phyloP scores from a whole-genome alignment of 2,797 vertebrate species.

The Mus spretus region DNA sequence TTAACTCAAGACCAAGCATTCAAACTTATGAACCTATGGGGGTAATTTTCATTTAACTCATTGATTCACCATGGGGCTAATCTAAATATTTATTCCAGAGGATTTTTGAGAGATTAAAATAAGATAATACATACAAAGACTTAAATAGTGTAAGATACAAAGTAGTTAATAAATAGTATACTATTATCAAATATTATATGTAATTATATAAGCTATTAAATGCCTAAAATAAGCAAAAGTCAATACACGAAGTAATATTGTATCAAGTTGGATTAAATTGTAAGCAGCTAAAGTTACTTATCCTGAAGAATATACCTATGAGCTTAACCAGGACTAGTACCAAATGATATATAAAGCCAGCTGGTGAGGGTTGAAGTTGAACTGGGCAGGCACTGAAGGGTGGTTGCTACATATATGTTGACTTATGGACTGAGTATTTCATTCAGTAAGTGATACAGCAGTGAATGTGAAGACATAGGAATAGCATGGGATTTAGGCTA shows the following conservation, averaged over 20 bases:
- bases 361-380: neutral
- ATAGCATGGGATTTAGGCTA: neutral
- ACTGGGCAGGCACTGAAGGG: neutral
- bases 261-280: neutral
- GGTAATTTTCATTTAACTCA: neutral
- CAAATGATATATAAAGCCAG: neutral
- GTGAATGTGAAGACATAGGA: neutral
- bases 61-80: neutral
- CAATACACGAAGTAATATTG: neutral
- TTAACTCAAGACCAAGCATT: neutral
- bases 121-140: neutral
- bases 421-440: neutral
- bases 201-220: slow-evolving; percentile 27
- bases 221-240: slow-evolving; percentile 37
- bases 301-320: neutral
- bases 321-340: neutral
- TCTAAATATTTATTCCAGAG: slow-evolving; percentile 7
- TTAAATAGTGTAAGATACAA: slow-evolving; percentile 23
- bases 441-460: neutral
- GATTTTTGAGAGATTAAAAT: slow-evolving; percentile 37
- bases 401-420: neutral
- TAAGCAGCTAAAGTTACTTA: slow-evolving; percentile 13
- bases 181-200: neutral
- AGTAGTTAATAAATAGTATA: slow-evolving; percentile 3
- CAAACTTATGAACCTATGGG: neutral